A percentile compares a stretch with the other conserved stretches of the same genome.
These are phyloP conservation scores for Hylaeus anthracinus DNA, from an alignment of 1,140 invertebrate species.

Conservation along the genomic window DNA sequence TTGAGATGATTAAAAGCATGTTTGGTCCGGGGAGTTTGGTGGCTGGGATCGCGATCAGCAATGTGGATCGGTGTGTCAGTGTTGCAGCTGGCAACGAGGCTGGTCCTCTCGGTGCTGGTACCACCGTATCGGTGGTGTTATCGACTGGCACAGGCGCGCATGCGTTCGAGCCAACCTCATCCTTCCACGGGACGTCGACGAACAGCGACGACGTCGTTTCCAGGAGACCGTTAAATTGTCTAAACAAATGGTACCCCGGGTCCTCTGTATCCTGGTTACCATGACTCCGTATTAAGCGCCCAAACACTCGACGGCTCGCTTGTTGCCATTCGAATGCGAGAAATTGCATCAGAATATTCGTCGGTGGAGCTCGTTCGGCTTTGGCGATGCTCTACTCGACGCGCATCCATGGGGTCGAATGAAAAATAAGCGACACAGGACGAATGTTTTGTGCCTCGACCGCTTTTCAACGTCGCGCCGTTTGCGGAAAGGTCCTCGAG, in stretches of 20 bases:
- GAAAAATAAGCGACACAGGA: background rate
- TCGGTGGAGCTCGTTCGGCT: background rate
- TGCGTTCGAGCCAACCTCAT: conserved; percentile 44
- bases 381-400: no score
- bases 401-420: background rate
- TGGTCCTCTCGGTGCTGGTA: conserved; percentile 34
- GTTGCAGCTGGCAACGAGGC: conserved; percentile 51
- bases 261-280: background rate
- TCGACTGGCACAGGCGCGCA: conserved; percentile 57
- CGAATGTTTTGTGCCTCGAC: background rate
- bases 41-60: conserved; percentile 34
- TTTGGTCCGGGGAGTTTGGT: background rate
- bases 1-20: background rate
- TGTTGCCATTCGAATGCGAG: background rate
- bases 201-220: conserved; percentile 28
- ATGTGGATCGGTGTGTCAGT: conserved; percentile 51
- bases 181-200: conserved; percentile 32
- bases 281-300: background rate
- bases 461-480: background rate
- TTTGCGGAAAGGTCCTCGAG: background rate
- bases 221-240: conserved; percentile 34
- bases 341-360: background rate
- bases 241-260: conserved; percentile 36
- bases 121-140: conserved; percentile 55
- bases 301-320: background rate